Percentiles rank a stretch among this genome's conserved stretches.
These are phyloP conservation scores for Napeogenes inachia DNA, from an alignment of 2,888 invertebrate genomes.

Conservation along the genomic window DNA sequence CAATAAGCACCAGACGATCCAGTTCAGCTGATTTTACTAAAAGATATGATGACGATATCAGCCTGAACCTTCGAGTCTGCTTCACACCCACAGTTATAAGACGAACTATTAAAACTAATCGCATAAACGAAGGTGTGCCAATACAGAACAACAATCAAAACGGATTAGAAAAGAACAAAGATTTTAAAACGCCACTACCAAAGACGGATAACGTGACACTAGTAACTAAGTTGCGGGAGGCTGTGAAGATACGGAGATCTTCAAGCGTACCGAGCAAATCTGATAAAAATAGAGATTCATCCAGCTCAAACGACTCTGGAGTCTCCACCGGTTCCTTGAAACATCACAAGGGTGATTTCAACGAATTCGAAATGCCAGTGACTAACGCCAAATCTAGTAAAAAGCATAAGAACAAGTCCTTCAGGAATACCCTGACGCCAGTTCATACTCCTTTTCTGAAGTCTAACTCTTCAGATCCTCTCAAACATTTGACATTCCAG, in stretches of 20 bases:
- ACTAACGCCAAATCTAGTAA: conserved; percentile 70
- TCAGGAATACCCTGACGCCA: conserved; percentile 62
- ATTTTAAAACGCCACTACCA: conserved; percentile 63
- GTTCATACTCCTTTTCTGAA: conserved; percentile 78
- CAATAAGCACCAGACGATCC: conserved; percentile 72
- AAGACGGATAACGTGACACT: conserved; percentile 60
- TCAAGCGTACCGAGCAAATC: conserved; percentile 84
- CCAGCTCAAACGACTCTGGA: conserved; percentile 84
- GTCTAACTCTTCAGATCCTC: conserved; percentile 80
- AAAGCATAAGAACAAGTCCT: conserved; percentile 68
- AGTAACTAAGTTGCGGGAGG: conserved; percentile 69
- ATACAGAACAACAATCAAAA: conserved; percentile 38
- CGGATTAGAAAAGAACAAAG: conserved; percentile 47
- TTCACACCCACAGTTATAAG: conserved; percentile 67
- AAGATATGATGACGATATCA: conserved; percentile 70
- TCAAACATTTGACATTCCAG: conserved; percentile 80
- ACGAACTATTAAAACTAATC: conserved; percentile 57
- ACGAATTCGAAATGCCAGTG: conserved; percentile 77
- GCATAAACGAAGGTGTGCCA: conserved; percentile 57
- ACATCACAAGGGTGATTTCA: conserved; percentile 79
- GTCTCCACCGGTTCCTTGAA: conserved; percentile 82
- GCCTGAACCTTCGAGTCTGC: conserved; percentile 55
- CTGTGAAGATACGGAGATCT: conserved; percentile 80
- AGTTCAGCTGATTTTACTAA: conserved; percentile 81
- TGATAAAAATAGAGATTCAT: conserved; percentile 82